phyloP scores from a whole-genome alignment of 1,140 invertebrate genomes.

The Musca domestica region DNA sequence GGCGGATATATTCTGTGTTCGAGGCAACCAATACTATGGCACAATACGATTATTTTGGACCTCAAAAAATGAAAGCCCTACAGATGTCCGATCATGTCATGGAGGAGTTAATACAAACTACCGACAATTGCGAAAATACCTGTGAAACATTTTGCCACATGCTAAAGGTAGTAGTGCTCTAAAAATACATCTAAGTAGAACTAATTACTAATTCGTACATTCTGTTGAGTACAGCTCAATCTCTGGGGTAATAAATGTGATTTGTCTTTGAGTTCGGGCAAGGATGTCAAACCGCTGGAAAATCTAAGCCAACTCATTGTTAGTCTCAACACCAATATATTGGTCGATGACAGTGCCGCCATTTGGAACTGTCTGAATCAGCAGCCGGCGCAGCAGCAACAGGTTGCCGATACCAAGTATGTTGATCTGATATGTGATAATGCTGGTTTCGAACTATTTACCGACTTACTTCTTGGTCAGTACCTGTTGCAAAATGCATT shows the following conservation, averaged over 20 bases:
- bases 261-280: conserved; percentile 79
- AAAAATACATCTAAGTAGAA: too few species aligned
- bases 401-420: conserved; percentile 32
- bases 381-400: neutral
- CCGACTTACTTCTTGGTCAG: conserved; percentile 84
- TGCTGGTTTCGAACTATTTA: conserved; percentile 88
- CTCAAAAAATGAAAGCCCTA: conserved; percentile 69
- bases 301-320: conserved; percentile 66
- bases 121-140: conserved; percentile 30
- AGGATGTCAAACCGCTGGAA: conserved; percentile 56
- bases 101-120: conserved; percentile 55
- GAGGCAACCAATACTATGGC: conserved; percentile 66
- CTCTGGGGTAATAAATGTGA: conserved; percentile 83
- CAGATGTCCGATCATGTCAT: conserved; percentile 59
- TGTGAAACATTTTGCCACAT: conserved; percentile 58
- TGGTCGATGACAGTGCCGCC: conserved; percentile 67
- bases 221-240: conserved; percentile 56
- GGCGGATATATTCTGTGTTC: conserved; percentile 77
- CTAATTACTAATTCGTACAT: neutral
- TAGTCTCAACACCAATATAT: conserved; percentile 65
- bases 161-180: conserved; percentile 60
- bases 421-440: conserved; percentile 90
- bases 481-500: conserved; percentile 70
- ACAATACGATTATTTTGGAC: conserved; percentile 75
- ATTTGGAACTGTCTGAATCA: conserved; percentile 56